Base-by-base conservation (phyloP, 2,888 invertebrate species). In the Pocota personata region DNA sequence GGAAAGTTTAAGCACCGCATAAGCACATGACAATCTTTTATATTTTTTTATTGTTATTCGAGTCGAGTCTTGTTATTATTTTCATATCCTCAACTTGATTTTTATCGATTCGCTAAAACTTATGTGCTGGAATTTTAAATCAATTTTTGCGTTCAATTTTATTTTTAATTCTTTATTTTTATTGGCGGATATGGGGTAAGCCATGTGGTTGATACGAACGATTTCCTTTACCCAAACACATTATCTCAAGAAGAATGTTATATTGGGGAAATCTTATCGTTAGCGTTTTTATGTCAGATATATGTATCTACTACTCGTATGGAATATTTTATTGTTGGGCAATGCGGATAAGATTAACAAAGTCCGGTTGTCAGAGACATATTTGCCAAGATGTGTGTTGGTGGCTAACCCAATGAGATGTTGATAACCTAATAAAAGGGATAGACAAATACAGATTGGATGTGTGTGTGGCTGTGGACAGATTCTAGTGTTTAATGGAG, bases 291-390 rank as follows among this genome's bases (percentile, higher is more conserved):
- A 78, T 83, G 67, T 60, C 66, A 73, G 67, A 52, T 35, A n/a
- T n/a, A n/a, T n/a, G n/a, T n/a, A 48, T 60, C 57, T 46, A 24
- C 37, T 55, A 58, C 57, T 52, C 40, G 58, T 32, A 52, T 8
- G 24, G 69, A 73, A 75, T 64, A 64, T 75, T 46, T 69, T 69
- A 75, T 75, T 69, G 71, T 79, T 43, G 46, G 67, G 35, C 83
- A 79, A 79, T 84, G 83, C 83, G 83, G 83, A 79, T 84, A 84
- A 79, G 83, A 84, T 84, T 75, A 84, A 72, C 62, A 79, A 69
- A 73, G 62, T 79, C 62, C 19, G 30, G 46, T 58, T 83, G 83
- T 75, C 79, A 73, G 57, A 52, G 46, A 50, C 83, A 80, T 37
- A 66, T 62, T 72, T 69, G 43, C 52, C 50, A 37, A 77, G 57